These are phyloP conservation scores for Labeo catla DNA, from an alignment of 2,113 vertebrate species.

Conservation along the genomic window DNA sequence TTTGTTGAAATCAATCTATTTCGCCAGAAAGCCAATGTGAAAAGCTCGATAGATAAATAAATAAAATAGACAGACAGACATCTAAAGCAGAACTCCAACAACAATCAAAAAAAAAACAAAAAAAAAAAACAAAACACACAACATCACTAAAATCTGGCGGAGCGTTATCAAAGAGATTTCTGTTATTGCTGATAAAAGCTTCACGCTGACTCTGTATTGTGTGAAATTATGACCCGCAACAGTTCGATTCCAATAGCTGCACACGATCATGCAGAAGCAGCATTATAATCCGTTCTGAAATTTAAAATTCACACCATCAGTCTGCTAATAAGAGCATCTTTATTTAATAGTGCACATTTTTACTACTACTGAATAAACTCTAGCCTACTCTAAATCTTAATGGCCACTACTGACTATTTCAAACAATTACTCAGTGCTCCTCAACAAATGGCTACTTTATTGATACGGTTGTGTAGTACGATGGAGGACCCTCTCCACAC, in stretches of 20 bases:
- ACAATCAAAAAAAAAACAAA: constrained; percentile 19
- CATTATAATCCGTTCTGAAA: not conserved
- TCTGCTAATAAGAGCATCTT: not conserved
- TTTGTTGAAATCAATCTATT: constrained; percentile 55
- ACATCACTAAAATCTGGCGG: constrained; percentile 31
- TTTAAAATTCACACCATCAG: constrained; percentile 1
- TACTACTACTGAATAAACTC: not conserved
- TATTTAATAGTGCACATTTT: constrained; percentile 1
- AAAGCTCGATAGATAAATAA: constrained; percentile 46
- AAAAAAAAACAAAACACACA: constrained; percentile 26
- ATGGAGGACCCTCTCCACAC: not conserved
- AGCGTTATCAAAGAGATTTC: constrained; percentile 34
- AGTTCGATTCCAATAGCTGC: constrained; percentile 40
- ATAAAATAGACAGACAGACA: constrained; percentile 19
- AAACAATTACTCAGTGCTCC: constrained; percentile 32
- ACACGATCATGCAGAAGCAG: constrained; percentile 26
- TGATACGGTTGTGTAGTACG: not conserved
- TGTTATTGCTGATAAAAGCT: constrained; percentile 8
- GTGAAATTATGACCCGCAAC: constrained; percentile 25
- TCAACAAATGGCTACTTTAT: constrained; percentile 27
- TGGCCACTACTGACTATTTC: constrained; percentile 9
- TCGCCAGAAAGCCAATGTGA: not conserved
- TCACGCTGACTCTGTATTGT: constrained; percentile 10
- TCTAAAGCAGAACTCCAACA: constrained; percentile 45
- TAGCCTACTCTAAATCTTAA: constrained; percentile 18